A percentile compares a stretch with the other conserved stretches of the same genome.
Evolutionary conservation across 2,797 vertebrate species (phyloP).

Genomic region (Pantherophis vulpinus): DNA sequence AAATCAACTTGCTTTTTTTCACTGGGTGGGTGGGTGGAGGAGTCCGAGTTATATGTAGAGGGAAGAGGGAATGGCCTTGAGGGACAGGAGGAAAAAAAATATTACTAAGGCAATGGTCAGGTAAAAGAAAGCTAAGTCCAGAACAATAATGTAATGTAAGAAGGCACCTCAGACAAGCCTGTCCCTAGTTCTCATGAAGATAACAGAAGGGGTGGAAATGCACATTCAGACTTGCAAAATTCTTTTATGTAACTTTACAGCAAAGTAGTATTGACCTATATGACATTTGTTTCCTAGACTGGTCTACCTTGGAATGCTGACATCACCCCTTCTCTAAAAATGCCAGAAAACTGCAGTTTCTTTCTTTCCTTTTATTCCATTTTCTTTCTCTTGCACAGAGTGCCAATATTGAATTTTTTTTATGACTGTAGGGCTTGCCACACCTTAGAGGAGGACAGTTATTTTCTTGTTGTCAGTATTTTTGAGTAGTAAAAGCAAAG

Average conservation of each 20-base stretch:
- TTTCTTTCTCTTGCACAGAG: background rate
- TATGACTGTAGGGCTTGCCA: background rate
- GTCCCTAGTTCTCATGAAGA: background rate
- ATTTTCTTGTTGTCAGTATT: background rate
- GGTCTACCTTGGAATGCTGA: background rate
- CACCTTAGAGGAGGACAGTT: background rate
- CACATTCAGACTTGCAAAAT: background rate
- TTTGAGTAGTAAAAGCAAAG: background rate
- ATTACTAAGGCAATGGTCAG: background rate
- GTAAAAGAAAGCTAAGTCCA: background rate
- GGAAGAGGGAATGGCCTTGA: background rate
- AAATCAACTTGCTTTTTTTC: background rate
- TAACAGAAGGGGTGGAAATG: background rate
- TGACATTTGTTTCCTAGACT: background rate
- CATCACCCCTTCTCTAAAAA: background rate
- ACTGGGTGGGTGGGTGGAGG: accelerated
- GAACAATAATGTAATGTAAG: background rate
- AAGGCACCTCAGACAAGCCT: background rate
- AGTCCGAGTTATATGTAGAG: background rate
- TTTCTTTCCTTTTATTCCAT: background rate
- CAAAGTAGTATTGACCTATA: background rate
- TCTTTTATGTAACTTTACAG: background rate
- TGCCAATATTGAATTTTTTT: background rate
- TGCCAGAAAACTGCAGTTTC: background rate
- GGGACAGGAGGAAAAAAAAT: background rate